Percentiles rank a stretch among this genome's conserved stretches.
These are phyloP conservation scores for Varecia variegata DNA, from an alignment of 2,797 vertebrate species.

Conservation along the genomic window DNA sequence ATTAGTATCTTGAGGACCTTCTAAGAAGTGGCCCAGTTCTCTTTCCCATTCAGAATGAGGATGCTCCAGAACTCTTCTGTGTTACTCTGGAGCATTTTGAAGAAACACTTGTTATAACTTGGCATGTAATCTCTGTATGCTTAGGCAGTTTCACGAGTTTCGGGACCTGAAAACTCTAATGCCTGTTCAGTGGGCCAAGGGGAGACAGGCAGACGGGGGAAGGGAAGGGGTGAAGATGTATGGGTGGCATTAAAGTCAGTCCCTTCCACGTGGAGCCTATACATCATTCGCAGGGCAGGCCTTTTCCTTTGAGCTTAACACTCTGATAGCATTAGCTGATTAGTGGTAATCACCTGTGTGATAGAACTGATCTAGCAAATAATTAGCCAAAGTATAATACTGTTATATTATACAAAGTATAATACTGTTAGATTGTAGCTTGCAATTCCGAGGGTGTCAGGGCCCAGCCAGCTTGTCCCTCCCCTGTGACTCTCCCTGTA, in stretches of 20 bases:
- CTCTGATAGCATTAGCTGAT: background rate
- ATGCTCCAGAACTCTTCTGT: background rate
- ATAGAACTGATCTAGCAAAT: background rate
- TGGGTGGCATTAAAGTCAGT: too few relatives aligned
- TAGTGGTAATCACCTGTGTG: background rate
- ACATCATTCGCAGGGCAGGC: background rate
- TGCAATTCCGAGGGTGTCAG: background rate
- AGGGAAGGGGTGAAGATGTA: background rate
- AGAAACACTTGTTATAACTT: background rate
- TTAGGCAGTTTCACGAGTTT: background rate
- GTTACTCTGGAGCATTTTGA: background rate
- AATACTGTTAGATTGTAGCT: background rate
- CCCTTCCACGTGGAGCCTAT: background rate
- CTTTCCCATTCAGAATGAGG: background rate
- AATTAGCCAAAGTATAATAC: background rate
- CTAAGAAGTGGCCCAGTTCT: background rate
- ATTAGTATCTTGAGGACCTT: background rate
- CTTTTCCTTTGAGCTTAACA: background rate
- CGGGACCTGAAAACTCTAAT: background rate
- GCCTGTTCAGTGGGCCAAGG: background rate
- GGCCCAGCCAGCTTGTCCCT: background rate
- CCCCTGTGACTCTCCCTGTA: background rate
- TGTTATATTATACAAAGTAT: too few relatives aligned
- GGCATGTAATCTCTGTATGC: background rate
- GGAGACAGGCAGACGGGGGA: background rate